These are phyloP conservation scores for Shargacucullia verbasci DNA, from an alignment of 2,888 invertebrate species.

Conservation along the genomic window DNA sequence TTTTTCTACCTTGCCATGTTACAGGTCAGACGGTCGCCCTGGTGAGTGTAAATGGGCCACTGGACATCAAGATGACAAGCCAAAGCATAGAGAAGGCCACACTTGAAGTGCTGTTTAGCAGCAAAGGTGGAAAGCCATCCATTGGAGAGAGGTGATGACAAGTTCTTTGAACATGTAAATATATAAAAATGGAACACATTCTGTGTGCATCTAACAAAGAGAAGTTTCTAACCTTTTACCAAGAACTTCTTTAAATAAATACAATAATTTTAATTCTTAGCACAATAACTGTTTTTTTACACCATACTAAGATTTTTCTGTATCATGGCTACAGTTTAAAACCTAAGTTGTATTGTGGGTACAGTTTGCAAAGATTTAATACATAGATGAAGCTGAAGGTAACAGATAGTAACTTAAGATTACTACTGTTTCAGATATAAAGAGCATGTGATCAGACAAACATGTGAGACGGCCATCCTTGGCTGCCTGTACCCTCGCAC, in stretches of 20 bases:
- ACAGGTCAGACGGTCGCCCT: slow-evolving; percentile 93
- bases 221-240: no score
- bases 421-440: slow-evolving; percentile 86
- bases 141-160: slow-evolving; percentile 75
- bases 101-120: slow-evolving; percentile 94
- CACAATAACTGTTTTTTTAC: no score
- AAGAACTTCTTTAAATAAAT: no score
- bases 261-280: no score
- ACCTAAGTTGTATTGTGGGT: no score
- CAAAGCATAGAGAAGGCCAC: slow-evolving; percentile 93
- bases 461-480: slow-evolving; percentile 93
- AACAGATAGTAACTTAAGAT: background rate
- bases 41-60: slow-evolving; percentile 94
- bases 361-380: no score
- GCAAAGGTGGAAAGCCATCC: slow-evolving; percentile 92
- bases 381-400: no score
- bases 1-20: slow-evolving; percentile 45
- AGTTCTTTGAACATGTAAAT: no score
- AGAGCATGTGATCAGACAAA: slow-evolving; percentile 93
- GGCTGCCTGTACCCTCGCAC: slow-evolving; percentile 94
- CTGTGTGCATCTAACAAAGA: no score
- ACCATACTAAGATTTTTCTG: no score
- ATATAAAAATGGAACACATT: no score
- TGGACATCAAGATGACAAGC: slow-evolving; percentile 93
- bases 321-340: no score